Evolutionary conservation across 2,888 invertebrate genomes (phyloP).

Genomic region (Slavum lentiscoides): DNA sequence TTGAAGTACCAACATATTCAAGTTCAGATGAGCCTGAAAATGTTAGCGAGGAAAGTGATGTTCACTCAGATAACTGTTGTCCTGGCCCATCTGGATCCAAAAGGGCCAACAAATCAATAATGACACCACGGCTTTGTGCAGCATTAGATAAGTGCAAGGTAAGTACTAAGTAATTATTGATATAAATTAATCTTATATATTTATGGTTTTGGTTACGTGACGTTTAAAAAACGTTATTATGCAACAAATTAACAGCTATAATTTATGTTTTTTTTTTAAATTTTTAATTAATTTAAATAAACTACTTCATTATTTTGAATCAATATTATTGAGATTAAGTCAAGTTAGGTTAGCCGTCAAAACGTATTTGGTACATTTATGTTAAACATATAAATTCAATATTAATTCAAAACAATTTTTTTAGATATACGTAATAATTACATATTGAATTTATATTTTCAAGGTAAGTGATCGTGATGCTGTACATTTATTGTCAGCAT

Average conservation of each 20-base stretch:
- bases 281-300: background rate
- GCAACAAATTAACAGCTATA: slow-evolving; percentile 1
- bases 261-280: no score
- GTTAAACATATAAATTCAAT: background rate
- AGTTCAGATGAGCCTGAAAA: slow-evolving; percentile 15
- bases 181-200: slow-evolving; percentile 11
- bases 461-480: slow-evolving; percentile 27
- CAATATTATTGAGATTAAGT: no score
- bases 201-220: no score
- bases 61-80: slow-evolving; percentile 6
- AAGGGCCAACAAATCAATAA: slow-evolving; percentile 12
- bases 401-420: background rate
- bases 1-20: slow-evolving; percentile 7
- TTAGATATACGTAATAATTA: background rate
- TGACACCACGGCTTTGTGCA: slow-evolving; percentile 13
- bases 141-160: slow-evolving; percentile 31
- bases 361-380: no score
- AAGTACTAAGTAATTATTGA: background rate
- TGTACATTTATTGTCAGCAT: slow-evolving; percentile 35
- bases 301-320: no score
- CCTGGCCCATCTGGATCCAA: background rate
- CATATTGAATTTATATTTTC: background rate
- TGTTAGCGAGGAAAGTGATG: slow-evolving; percentile 9
- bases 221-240: no score
- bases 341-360: no score